A percentile compares a stretch with the other conserved stretches of the same genome.
Conservation (phyloP, 2,113 vertebrate genomes). For the Brachyistius frenatus region DNA sequence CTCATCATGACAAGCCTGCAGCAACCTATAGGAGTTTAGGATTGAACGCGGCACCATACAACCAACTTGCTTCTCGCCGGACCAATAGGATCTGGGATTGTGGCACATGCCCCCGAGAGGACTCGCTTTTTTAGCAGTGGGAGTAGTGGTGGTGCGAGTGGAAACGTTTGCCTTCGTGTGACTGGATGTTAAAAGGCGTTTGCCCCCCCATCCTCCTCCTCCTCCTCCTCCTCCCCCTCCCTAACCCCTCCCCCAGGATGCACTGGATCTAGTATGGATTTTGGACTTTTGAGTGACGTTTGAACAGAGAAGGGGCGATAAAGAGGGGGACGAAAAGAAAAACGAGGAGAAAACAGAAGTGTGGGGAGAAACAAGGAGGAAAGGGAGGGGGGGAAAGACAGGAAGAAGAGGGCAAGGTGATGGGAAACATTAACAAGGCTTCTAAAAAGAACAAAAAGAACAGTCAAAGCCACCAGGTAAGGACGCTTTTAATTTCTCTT, state of each 20-base stretch:
- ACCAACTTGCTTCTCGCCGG: conserved; percentile 40
- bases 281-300: conserved; percentile 56
- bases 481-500: conserved; percentile 26
- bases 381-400: conserved; percentile 22
- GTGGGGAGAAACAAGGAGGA: conserved; percentile 29
- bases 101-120: conserved; percentile 32
- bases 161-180: conserved; percentile 13
- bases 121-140: background rate
- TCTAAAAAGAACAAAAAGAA: conserved; percentile 81
- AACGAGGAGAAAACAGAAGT: background rate
- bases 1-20: conserved; percentile 33
- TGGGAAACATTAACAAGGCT: conserved; percentile 85
- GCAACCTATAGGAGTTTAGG: conserved; percentile 35
- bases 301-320: conserved; percentile 24
- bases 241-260: conserved; percentile 20
- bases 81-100: conserved; percentile 58
- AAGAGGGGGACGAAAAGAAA: background rate
- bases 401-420: conserved; percentile 57
- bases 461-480: conserved; percentile 82
- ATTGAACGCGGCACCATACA: conserved; percentile 35
- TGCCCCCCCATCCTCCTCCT: too few species aligned
- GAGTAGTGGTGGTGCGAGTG: conserved; percentile 23
- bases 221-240: too few species aligned
- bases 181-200: conserved; percentile 6
- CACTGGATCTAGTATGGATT: conserved; percentile 47